Conservation (phyloP, 2,797 vertebrate genomes). For the Sebastolobus alascanus region DNA sequence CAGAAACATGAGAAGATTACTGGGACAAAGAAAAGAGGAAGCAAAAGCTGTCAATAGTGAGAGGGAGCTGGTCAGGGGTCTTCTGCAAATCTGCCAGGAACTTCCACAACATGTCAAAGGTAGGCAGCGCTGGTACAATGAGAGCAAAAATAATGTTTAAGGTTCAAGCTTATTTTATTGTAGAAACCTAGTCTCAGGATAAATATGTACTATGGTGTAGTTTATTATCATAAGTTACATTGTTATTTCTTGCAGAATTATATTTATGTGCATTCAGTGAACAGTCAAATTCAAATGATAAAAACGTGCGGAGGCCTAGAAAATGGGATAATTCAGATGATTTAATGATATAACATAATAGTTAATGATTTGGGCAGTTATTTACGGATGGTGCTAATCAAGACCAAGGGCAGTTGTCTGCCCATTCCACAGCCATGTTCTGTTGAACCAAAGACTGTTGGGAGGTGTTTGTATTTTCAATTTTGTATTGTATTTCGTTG, state of each 20-base stretch:
- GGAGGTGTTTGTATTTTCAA: too few relatives aligned
- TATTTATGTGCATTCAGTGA: background rate
- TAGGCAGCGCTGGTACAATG: background rate
- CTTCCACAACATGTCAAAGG: conserved; percentile 47
- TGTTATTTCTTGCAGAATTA: background rate
- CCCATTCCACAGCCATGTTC: background rate
- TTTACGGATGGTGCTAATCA: background rate
- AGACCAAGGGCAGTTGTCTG: background rate
- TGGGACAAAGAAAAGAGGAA: conserved; percentile 18
- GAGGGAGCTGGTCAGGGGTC: conserved; percentile 30
- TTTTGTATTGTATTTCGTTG: too few relatives aligned
- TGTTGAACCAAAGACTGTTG: background rate
- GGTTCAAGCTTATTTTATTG: background rate
- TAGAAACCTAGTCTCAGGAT: background rate
- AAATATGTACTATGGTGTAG: background rate
- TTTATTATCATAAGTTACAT: background rate
- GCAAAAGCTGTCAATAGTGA: background rate
- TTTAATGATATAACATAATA: too few relatives aligned
- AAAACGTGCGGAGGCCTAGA: background rate
- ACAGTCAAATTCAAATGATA: background rate
- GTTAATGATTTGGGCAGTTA: background rate
- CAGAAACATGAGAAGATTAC: background rate
- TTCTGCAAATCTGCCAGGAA: conserved; percentile 52
- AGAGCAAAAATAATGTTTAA: background rate
- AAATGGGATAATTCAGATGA: background rate